Percentiles rank a stretch among this genome's conserved stretches.
Conservation (phyloP, 2,888 invertebrate species). For the Neocrepidodera transversa region DNA sequence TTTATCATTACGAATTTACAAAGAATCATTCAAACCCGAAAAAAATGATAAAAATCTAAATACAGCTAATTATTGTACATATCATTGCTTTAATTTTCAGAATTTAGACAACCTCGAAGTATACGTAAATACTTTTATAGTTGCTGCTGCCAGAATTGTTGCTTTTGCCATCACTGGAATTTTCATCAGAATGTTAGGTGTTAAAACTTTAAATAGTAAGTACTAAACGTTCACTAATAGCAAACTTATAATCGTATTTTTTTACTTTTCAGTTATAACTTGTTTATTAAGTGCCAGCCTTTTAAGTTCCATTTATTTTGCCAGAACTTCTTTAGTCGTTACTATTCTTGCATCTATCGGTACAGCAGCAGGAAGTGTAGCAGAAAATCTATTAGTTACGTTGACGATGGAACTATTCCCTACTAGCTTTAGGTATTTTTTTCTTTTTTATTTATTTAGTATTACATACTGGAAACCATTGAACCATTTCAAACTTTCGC, state of each 20-base stretch:
- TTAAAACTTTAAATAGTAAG: constrained; percentile 43
- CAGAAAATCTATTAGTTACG: constrained; percentile 68
- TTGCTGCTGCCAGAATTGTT: constrained; percentile 33
- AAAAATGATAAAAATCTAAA: no score
- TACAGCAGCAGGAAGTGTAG: constrained; percentile 64
- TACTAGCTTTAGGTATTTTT: constrained; percentile 71
- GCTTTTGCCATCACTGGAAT: constrained; percentile 41
- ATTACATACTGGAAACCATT: no score
- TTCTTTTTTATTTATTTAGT: no score
- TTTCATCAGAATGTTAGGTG: constrained; percentile 43
- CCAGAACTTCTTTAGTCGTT: constrained; percentile 60
- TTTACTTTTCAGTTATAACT: constrained; percentile 24
- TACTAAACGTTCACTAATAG: no score
- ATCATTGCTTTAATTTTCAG: constrained; percentile 39
- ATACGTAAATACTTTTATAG: constrained; percentile 45
- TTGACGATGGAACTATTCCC: constrained; percentile 72
- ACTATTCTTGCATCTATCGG: constrained; percentile 62
- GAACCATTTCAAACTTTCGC: no score
- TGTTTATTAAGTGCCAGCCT: constrained; percentile 19
- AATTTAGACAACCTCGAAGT: constrained; percentile 46
- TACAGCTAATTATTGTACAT: no score
- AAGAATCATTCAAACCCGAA: no score
- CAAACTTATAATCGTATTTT: no score
- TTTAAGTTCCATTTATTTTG: constrained; percentile 35
- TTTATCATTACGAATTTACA: no score